These are phyloP conservation scores for Solea solea DNA, from an alignment of 2,113 vertebrate species.

Conservation along the genomic window DNA sequence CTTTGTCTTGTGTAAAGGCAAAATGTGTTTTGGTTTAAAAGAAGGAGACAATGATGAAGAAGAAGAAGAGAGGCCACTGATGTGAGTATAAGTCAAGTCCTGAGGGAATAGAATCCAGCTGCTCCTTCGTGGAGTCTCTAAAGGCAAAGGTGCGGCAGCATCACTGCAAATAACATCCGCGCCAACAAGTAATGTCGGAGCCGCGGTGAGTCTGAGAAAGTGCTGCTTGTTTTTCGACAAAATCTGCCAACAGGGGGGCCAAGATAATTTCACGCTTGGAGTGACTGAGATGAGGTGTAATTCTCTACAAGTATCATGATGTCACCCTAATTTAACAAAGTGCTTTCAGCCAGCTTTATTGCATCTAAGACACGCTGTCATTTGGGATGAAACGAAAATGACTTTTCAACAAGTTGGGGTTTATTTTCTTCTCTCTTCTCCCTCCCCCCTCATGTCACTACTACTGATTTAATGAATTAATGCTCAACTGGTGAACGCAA, in stretches of 20 bases:
- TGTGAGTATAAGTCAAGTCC: background rate
- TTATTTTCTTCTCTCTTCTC: background rate
- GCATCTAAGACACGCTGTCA: constrained; percentile 12
- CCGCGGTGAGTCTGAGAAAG: constrained; percentile 7
- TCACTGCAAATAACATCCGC: background rate
- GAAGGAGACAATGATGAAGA: background rate
- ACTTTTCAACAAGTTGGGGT: background rate
- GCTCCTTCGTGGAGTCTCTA: constrained; percentile 5
- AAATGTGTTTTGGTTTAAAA: background rate
- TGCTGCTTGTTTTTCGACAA: constrained; percentile 30
- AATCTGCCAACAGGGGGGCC: constrained; percentile 25
- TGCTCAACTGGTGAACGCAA: background rate
- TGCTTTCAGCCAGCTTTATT: constrained; percentile 14
- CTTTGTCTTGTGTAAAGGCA: background rate
- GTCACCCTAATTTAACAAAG: constrained; percentile 50
- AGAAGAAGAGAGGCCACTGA: background rate
- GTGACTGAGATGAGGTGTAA: constrained; percentile 42
- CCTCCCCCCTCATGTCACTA: background rate
- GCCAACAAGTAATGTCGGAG: constrained; percentile 25
- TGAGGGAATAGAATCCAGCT: background rate
- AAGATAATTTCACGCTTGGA: constrained; percentile 62
- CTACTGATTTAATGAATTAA: background rate
- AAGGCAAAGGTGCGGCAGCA: background rate
- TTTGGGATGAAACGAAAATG: constrained; percentile 6
- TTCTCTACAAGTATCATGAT: constrained; percentile 35